Conservation (phyloP, 2,888 invertebrate genomes). For the Selenia dentaria region DNA sequence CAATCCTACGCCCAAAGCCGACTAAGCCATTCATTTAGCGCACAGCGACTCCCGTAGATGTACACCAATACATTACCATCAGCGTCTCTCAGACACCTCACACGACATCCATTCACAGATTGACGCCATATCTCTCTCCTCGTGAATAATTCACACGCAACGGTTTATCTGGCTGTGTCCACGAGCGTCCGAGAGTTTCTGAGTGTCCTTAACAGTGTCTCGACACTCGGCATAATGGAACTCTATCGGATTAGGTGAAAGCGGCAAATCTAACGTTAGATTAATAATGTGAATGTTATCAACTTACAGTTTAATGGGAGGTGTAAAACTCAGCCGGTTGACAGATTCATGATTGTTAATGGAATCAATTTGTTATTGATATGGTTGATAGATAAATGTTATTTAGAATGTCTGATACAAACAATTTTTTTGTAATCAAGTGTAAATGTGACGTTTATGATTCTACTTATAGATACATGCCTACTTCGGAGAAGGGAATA, state of each 20-base stretch:
- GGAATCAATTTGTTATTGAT: slow-evolving; percentile 30
- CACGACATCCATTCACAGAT: slow-evolving; percentile 22
- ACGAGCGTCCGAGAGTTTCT: slow-evolving; percentile 14
- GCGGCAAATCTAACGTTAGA: slow-evolving; percentile 31
- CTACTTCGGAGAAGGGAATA: too few species aligned
- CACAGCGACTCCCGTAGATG: slow-evolving; percentile 8
- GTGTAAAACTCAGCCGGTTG: slow-evolving; percentile 23
- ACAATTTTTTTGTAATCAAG: too few species aligned
- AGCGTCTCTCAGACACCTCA: slow-evolving; percentile 2
- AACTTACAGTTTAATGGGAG: slow-evolving; percentile 24
- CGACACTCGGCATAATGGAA: slow-evolving; percentile 17
- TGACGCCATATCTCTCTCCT: slow-evolving; percentile 14
- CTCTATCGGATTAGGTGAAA: slow-evolving; percentile 16
- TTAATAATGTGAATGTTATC: slow-evolving; percentile 28
- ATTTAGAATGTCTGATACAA: too few species aligned
- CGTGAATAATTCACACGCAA: slow-evolving; percentile 29
- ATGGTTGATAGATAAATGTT: neutral
- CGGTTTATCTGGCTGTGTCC: slow-evolving; percentile 17
- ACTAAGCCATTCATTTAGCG: slow-evolving; percentile 6
- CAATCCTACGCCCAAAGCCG: neutral
- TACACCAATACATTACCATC: slow-evolving; percentile 13
- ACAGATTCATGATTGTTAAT: slow-evolving; percentile 33
- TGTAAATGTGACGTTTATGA: too few species aligned
- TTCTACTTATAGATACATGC: too few species aligned
- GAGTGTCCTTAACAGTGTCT: slow-evolving; percentile 5